Evolutionary conservation across 2,888 invertebrate species (phyloP).

Genomic region (Clanis bilineata): DNA sequence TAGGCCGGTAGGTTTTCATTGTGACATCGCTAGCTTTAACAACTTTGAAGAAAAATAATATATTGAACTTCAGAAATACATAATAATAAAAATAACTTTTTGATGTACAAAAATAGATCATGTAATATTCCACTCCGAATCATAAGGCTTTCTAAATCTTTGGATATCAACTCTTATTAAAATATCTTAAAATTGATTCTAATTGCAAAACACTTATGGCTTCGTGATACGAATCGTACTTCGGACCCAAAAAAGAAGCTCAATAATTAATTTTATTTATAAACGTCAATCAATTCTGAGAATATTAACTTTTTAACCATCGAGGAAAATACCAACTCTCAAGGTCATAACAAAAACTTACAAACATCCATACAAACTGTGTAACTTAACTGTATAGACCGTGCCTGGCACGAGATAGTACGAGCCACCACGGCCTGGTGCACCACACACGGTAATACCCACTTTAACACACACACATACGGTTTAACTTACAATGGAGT

Average conservation of each 20-base stretch:
- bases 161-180: no score
- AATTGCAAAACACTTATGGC: no score
- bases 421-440: conserved; percentile 34
- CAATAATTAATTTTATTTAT: neutral
- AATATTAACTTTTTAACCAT: neutral
- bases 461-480: conserved; percentile 30
- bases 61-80: no score
- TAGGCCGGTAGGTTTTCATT: no score
- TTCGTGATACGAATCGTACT: no score
- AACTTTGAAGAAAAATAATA: no score
- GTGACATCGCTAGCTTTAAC: no score
- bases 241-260: neutral
- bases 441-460: conserved; percentile 29
- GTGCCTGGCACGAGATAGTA: conserved; percentile 70
- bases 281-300: conserved; percentile 1
- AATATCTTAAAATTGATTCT: no score
- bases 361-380: neutral
- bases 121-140: no score
- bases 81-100: no score
- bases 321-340: conserved; percentile 16
- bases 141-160: no score
- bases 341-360: conserved; percentile 11
- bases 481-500: neutral
- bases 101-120: no score
- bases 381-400: conserved; percentile 49